Base-by-base conservation (phyloP, 1,140 invertebrate genomes). In the Drosophila ogumai region DNA sequence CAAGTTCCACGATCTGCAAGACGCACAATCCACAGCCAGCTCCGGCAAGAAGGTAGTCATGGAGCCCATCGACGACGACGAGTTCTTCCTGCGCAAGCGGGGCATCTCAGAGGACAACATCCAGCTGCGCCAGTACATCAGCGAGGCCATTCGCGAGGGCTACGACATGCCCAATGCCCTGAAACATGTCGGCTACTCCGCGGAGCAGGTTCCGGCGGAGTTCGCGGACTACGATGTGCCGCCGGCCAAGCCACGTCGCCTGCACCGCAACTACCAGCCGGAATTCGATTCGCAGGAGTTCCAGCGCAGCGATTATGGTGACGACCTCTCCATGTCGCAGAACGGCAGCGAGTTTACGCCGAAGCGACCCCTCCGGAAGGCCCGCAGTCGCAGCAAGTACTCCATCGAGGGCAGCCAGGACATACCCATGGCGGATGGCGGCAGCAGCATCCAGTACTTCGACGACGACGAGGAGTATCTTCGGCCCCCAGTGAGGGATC, bases 21-120 rank as follows among this genome's bases (percentile, higher is more conserved):
- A 93, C 41, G 90, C 90, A 3, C 92, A 92, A n/a, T 92, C 92
- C 0, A 92, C 91, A 1, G 92, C 88, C 12, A 92, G 93, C 43
- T 93, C 92, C 0, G 81, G 94, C 56, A 91, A 91, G 17, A 92
- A 91, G 60, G 95, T 95, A 0, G 95, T 96, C 0, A 94, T 97
- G 68, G 96, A 97, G 92, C 96, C 97, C 93, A 96, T 97, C 61
- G 95, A 97, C 82, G 96, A 96, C 4, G 96, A 98, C 90, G 96
- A 97, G 93, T 97, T 97, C 93, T 97, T 97, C 91, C 93, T 97
- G 47, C 93, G 96, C 58, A 95, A 96, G 82, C 95, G 95, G 79
- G 96, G 96, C 40, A 95, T 97, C 72, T 97, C 96, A 67, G 95
- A 96, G 74, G 96, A 96, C 90, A 96, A 97, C 92, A 96, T 96